Conservation (phyloP, 2,797 vertebrate species). For the Dryobates pubescens region DNA sequence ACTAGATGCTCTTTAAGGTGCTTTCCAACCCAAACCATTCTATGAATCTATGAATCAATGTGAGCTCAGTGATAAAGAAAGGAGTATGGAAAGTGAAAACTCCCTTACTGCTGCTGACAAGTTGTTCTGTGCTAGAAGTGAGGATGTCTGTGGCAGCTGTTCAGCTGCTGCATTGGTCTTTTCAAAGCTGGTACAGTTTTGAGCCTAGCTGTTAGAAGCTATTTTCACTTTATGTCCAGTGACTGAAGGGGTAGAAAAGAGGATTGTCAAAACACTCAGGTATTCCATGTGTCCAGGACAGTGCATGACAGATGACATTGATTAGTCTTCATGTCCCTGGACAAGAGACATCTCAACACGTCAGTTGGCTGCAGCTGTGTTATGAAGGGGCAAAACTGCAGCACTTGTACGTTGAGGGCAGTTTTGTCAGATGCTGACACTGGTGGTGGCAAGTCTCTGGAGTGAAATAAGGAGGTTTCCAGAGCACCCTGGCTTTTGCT, state of each 20-base stretch:
- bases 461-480: not conserved
- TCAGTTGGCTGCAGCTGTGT: not conserved
- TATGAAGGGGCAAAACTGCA: not conserved
- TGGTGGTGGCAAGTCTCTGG: not conserved
- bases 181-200: not conserved
- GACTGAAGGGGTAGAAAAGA: not conserved
- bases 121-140: not conserved
- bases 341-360: not conserved
- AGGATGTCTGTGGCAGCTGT: not conserved
- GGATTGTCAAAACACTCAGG: not conserved
- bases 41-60: not conserved
- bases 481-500: not conserved
- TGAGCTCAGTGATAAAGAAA: not conserved
- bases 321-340: constrained; percentile 1
- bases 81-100: not conserved
- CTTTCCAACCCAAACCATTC: too few species aligned
- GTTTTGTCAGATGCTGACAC: not conserved
- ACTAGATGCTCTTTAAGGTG: too few species aligned
- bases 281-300: not conserved
- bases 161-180: not conserved
- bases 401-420: not conserved
- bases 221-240: not conserved
- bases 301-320: not conserved
- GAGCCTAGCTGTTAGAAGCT: not conserved
- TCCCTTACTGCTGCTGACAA: not conserved